Evolutionary conservation across 2,113 vertebrate genomes (phyloP).

Genomic region (Perca flavescens): DNA sequence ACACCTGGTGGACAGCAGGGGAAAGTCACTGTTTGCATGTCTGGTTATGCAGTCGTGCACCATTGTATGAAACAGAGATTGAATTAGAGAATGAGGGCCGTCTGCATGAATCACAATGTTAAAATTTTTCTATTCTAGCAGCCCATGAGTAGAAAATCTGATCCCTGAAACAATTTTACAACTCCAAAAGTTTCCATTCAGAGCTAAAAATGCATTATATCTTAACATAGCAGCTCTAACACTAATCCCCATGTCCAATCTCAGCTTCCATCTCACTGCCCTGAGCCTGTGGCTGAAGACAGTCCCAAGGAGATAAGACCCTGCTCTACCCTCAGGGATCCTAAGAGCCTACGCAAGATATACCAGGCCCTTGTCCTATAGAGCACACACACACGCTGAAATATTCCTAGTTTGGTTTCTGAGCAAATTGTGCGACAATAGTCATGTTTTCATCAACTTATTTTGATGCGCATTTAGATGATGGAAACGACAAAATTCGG

Average conservation of each 20-base stretch:
- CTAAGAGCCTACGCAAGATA: slow-evolving; percentile 13
- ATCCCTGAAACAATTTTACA: slow-evolving; percentile 17
- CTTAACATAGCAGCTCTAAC: slow-evolving; percentile 32
- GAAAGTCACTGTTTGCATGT: slow-evolving; percentile 50
- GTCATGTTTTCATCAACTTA: no score
- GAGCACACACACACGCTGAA: neutral
- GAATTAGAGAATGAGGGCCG: neutral
- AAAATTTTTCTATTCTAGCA: slow-evolving; percentile 16
- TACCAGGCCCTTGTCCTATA: slow-evolving; percentile 1
- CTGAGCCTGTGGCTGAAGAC: slow-evolving; percentile 37
- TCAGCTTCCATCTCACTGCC: slow-evolving; percentile 42
- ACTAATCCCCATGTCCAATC: slow-evolving; percentile 45
- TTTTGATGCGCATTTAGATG: no score
- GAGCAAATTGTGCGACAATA: neutral
- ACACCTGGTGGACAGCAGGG: slow-evolving; percentile 39
- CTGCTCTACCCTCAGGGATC: slow-evolving; percentile 33
- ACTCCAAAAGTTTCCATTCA: slow-evolving; percentile 29
- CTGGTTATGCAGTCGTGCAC: slow-evolving; percentile 24
- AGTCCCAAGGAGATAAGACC: slow-evolving; percentile 55
- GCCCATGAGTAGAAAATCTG: neutral
- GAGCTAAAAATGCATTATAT: slow-evolving; percentile 8
- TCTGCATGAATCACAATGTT: slow-evolving; percentile 11
- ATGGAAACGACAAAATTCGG: no score
- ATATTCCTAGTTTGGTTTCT: neutral
- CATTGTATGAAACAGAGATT: slow-evolving; percentile 22